These are phyloP conservation scores for Julus scanicus DNA, from an alignment of 2,888 invertebrate species.

Conservation along the genomic window DNA sequence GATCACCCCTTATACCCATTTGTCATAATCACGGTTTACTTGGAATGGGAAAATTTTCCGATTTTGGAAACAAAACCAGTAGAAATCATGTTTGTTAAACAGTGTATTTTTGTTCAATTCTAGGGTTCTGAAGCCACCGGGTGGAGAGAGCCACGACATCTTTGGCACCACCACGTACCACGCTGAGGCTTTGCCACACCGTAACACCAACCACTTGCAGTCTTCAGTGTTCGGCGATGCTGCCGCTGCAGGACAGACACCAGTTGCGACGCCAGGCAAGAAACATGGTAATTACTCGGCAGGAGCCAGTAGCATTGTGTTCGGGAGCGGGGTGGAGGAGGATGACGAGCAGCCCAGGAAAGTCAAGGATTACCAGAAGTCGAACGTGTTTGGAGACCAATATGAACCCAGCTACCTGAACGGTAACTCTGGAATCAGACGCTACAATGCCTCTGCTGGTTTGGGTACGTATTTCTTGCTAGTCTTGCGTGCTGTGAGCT, in stretches of 20 bases:
- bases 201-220: conserved; percentile 49
- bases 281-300: background rate
- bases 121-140: conserved; percentile 55
- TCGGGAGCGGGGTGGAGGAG: background rate
- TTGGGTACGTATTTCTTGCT: conserved; percentile 43
- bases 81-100: no score
- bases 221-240: conserved; percentile 49
- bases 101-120: no score
- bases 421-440: conserved; percentile 37
- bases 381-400: conserved; percentile 51
- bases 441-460: background rate
- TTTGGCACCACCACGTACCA: conserved; percentile 49
- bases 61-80: no score
- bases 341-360: conserved; percentile 50
- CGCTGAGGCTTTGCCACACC: conserved; percentile 14
- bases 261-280: background rate
- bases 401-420: conserved; percentile 16
- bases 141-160: conserved; percentile 55
- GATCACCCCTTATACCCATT: no score
- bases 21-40: no score
- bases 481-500: background rate
- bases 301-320: conserved; percentile 17
- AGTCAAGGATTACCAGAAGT: conserved; percentile 53
- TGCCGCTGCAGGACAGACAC: background rate
- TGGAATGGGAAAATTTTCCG: no score